Evolutionary conservation across 2,797 vertebrate genomes (phyloP), one percentile per base, ranked within the genome.

Genomic region (Anas flavirostris): DNA sequence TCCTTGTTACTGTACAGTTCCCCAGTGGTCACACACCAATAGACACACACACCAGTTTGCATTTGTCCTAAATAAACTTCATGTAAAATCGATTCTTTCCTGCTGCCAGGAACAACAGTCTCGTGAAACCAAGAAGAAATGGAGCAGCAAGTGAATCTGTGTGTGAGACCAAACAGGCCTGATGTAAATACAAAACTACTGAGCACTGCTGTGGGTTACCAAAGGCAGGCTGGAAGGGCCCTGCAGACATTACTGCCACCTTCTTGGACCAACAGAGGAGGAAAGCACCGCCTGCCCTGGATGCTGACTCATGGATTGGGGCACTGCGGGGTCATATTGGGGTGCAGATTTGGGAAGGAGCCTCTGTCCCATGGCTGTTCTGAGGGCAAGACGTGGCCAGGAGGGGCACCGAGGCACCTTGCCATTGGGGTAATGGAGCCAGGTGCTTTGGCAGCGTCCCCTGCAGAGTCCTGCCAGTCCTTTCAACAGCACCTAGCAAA

Each of bases 271-370:
- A 2, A 18, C 8, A 16, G 44, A 75, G 9, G 26, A 87, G 31
- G 16, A 64, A 84, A 60, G 44, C 7, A 50, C 0, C 0, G 56
- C n/a, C 23, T 33, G 23, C 28, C 9, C 59, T 13, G 31, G 22
- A 18, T 7, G 33, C 58, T 76, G 41, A 25, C 35, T 66, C 63
- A 29, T 25, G 41, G 50, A 8, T 15, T 4, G 33, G 15, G 35
- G 35, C 75, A 55, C 18, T 25, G 33, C 39, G 80, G 56, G 35
- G 48, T 18, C 13, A 39, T 3, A 13, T 13, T 0, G 16, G 31
- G 25, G 29, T 1, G 1, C 5, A 37, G 26, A 18, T 35, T 14
- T 1, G 4, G 46, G n/a, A 12, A 44, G 19, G 1, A 93, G n/a
- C 12, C 29, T 12, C 4, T n/a, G 41, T 19, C 23, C 70, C 46